Conservation (phyloP, 2,797 vertebrate species). For the Coracias cyanogaster region DNA sequence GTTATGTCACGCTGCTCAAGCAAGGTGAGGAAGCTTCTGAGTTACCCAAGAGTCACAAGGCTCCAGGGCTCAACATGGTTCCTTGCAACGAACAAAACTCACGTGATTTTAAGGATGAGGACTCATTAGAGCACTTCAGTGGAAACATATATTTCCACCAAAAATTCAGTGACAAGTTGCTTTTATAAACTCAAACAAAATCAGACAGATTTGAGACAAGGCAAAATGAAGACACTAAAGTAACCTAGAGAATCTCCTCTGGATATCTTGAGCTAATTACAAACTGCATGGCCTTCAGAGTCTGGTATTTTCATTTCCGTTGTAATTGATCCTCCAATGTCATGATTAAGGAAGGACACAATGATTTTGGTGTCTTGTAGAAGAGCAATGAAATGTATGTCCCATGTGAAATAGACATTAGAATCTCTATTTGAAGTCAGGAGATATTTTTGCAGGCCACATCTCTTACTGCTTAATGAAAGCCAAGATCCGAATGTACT, state of each 20-base stretch:
- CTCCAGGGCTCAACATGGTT: fast-evolving
- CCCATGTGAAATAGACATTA: background rate
- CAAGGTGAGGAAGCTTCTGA: background rate
- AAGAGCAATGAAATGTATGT: conserved; percentile 54
- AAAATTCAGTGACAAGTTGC: conserved; percentile 19
- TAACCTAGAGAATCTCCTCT: conserved; percentile 44
- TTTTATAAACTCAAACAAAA: conserved; percentile 43
- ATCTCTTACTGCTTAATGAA: background rate
- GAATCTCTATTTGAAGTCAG: background rate
- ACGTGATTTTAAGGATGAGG: background rate
- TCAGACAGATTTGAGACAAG: conserved; percentile 13
- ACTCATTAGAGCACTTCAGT: conserved; percentile 16
- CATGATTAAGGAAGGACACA: conserved; percentile 46
- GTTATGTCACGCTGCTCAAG: background rate
- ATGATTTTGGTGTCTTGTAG: conserved; percentile 31
- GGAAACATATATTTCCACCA: conserved; percentile 33
- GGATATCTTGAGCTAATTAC: conserved; percentile 59
- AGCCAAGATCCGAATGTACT: background rate
- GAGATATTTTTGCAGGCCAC: background rate
- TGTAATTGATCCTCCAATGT: conserved; percentile 52
- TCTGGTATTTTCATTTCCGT: conserved; percentile 46
- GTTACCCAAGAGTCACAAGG: background rate
- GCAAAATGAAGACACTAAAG: conserved; percentile 52
- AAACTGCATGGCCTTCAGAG: conserved; percentile 39
- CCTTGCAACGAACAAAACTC: background rate